Evolutionary conservation across 2,113 vertebrate species (phyloP).

Genomic region (Stigmatopora nigra): DNA sequence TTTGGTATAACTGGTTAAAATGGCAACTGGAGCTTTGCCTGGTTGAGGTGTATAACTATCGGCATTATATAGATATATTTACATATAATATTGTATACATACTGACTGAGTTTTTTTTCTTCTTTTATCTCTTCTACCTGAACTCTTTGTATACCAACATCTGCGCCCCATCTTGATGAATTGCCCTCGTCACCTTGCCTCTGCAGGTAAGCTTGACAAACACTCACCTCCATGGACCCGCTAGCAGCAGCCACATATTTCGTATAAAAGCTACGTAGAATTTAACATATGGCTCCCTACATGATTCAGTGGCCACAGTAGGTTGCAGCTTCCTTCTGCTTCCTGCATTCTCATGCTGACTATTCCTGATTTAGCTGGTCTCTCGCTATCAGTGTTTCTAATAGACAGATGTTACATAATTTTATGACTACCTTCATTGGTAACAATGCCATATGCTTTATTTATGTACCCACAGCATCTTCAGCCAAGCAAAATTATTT

Average conservation of each 20-base stretch:
- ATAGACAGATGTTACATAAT: slow-evolving; percentile 34
- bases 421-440: slow-evolving; percentile 12
- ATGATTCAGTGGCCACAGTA: background rate
- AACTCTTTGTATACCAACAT: background rate
- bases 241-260: background rate
- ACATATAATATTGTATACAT: background rate
- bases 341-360: slow-evolving; percentile 17
- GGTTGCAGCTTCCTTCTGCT: slow-evolving; percentile 11
- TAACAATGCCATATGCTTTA: background rate
- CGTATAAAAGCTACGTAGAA: background rate
- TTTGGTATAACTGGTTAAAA: background rate
- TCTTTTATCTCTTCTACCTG: slow-evolving; percentile 21
- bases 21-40: no score
- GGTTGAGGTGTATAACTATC: no score
- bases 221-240: background rate
- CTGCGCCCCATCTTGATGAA: slow-evolving; percentile 19
- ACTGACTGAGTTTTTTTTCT: slow-evolving; percentile 6
- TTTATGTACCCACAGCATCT: slow-evolving; percentile 18
- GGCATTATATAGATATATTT: background rate
- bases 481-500: background rate
- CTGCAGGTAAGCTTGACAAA: slow-evolving; percentile 54
- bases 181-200: slow-evolving; percentile 12
- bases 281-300: background rate
- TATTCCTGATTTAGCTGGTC: slow-evolving; percentile 14
- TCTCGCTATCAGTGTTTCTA: slow-evolving; percentile 13